Percentiles rank a stretch among this genome's conserved stretches.
Evolutionary conservation across 2,888 invertebrate species (phyloP).

Genomic region (Petrolisthes manimaculis): DNA sequence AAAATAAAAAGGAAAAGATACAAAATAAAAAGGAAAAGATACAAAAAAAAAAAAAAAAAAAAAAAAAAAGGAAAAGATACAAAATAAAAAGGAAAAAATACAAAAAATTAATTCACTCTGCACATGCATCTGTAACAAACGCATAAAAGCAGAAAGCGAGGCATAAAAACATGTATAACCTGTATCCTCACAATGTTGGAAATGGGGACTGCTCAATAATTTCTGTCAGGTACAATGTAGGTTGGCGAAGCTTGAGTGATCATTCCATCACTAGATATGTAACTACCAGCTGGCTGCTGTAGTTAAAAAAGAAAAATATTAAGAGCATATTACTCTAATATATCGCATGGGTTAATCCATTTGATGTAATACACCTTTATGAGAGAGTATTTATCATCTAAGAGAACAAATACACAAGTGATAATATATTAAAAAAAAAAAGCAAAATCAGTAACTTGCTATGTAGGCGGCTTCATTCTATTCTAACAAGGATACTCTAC

Average conservation of each 20-base stretch:
- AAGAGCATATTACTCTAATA: too few species aligned
- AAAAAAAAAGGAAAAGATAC: background rate
- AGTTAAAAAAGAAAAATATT: background rate
- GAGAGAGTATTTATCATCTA: too few species aligned
- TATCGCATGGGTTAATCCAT: too few species aligned
- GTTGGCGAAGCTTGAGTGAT: constrained; percentile 54
- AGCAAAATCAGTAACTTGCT: too few species aligned
- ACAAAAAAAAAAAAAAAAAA: background rate
- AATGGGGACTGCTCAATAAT: constrained; percentile 52
- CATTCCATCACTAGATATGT: constrained; percentile 56
- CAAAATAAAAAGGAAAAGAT: background rate
- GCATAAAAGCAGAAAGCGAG: background rate
- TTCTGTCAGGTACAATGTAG: constrained; percentile 60
- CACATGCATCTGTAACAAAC: constrained; percentile 2
- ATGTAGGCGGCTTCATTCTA: too few species aligned
- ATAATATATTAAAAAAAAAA: too few species aligned
- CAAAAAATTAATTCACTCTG: background rate
- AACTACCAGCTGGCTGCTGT: constrained; percentile 52
- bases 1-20: background rate
- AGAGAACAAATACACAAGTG: too few species aligned
- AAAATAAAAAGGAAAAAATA: background rate
- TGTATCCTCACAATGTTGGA: constrained; percentile 55
- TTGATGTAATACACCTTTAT: too few species aligned
- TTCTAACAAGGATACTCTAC: too few species aligned
- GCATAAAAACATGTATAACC: background rate